Percentiles rank a stretch among this genome's conserved stretches.
These are phyloP conservation scores for Nasua narica DNA, from an alignment of 2,797 vertebrate species.

Conservation along the genomic window DNA sequence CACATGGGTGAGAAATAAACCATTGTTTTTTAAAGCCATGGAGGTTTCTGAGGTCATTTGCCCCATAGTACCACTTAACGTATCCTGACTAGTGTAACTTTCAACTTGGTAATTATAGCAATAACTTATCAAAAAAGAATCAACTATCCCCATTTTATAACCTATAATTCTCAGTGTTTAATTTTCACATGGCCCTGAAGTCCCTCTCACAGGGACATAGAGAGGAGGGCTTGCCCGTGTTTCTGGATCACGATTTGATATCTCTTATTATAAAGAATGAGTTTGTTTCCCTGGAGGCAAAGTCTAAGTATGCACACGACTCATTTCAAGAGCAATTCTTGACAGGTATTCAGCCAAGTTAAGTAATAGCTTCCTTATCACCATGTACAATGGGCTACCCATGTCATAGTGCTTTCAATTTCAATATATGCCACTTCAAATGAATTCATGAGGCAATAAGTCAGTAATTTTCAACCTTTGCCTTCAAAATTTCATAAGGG, in stretches of 20 bases:
- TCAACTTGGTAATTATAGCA: background rate
- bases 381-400: constrained; percentile 3
- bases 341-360: constrained; percentile 43
- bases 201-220: background rate
- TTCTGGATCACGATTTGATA: background rate
- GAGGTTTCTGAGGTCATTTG: background rate
- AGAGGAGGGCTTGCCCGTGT: background rate
- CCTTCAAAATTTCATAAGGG: constrained; percentile 58
- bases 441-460: constrained; percentile 51
- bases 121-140: background rate
- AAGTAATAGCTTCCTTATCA: constrained; percentile 60
- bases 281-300: background rate
- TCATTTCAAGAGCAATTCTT: constrained; percentile 36
- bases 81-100: background rate
- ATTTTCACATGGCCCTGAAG: background rate
- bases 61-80: background rate
- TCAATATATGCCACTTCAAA: constrained; percentile 40
- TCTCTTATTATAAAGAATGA: background rate
- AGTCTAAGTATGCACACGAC: background rate
- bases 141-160: background rate
- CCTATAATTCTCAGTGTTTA: background rate
- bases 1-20: background rate
- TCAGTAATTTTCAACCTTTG: constrained; percentile 35
- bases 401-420: constrained; percentile 49
- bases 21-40: background rate